phyloP scores from a whole-genome alignment of 2,797 vertebrate species.

The Spondyliosoma cantharus region DNA sequence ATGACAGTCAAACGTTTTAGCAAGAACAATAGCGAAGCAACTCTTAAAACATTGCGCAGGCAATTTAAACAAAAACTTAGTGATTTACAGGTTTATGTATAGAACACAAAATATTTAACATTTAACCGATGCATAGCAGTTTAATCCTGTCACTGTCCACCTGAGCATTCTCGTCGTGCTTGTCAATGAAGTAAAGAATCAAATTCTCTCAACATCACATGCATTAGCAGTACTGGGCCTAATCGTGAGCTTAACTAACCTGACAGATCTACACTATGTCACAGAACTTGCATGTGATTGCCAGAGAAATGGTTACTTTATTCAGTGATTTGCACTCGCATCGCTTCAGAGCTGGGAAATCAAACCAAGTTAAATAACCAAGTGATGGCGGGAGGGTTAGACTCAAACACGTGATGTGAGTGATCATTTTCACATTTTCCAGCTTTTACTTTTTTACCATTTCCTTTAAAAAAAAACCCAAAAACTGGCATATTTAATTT shows the following conservation, averaged over 20 bases:
- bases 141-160: constrained; percentile 2
- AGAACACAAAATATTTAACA: background rate
- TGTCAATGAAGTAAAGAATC: constrained; percentile 79
- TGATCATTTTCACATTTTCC: background rate
- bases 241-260: background rate
- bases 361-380: constrained; percentile 18
- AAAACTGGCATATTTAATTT: background rate
- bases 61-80: background rate
- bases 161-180: constrained; percentile 50
- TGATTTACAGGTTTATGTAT: background rate
- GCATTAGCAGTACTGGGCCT: constrained; percentile 47
- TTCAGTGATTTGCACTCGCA: constrained; percentile 74
- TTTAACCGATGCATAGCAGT: constrained; percentile 3
- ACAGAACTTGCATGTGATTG: constrained; percentile 67
- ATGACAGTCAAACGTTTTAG: constrained; percentile 24
- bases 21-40: constrained; percentile 13
- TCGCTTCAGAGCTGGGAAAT: constrained; percentile 20
- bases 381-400: background rate
- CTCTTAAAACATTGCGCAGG: background rate
- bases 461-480: background rate
- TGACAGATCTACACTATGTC: constrained; percentile 20
- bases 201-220: constrained; percentile 77
- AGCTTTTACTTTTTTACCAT: background rate
- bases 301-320: constrained; percentile 78
- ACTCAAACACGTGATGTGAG: background rate